phyloP scores from a whole-genome alignment of 2,888 invertebrate genomes.

The Drosophila nigritarsus region DNA sequence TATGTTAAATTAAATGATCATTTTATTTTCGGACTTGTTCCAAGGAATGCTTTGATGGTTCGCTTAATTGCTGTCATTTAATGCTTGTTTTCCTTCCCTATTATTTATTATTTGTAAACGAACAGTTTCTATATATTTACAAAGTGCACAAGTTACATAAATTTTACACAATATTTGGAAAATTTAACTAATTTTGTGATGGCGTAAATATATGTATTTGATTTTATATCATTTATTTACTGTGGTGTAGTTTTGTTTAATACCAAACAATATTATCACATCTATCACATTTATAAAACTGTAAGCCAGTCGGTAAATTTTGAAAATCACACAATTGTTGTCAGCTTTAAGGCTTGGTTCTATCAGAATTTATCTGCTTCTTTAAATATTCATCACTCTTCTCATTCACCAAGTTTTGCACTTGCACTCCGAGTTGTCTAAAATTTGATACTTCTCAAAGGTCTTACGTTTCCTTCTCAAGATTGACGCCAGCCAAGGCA shows the following conservation, averaged over 20 bases:
- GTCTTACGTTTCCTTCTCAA: not conserved
- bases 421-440: not conserved
- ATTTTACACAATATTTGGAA: not conserved
- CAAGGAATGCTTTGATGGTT: conserved; percentile 1
- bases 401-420: not conserved
- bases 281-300: not conserved
- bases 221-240: not conserved
- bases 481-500: conserved; percentile 8
- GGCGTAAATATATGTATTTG: not conserved
- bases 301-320: not conserved
- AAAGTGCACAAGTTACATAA: not conserved
- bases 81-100: not conserved
- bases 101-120: conserved; percentile 3
- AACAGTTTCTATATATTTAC: not conserved
- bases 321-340: not conserved
- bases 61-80: conserved; percentile 11
- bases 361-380: not conserved
- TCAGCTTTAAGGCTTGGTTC: not conserved
- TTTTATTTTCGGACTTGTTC: not conserved
- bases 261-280: not conserved
- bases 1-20: conserved; percentile 41
- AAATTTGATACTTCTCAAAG: not conserved
- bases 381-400: not conserved
- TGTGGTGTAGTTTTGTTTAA: not conserved
- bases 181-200: not conserved